phyloP scores from a whole-genome alignment of 2,113 vertebrate species.

The Odobenus rosmarus region DNA sequence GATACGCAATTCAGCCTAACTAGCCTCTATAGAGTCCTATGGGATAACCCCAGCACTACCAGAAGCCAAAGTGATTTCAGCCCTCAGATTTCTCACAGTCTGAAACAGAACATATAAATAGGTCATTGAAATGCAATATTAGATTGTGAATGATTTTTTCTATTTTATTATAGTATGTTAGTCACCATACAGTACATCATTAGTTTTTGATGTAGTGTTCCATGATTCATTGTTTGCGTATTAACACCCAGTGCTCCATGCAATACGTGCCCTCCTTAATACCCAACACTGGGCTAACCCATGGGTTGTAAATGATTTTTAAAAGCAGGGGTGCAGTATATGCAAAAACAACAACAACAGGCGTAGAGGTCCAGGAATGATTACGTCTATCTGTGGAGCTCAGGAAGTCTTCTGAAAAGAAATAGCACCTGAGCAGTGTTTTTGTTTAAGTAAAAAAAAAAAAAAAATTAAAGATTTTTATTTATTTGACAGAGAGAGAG shows the following conservation, averaged over 20 bases:
- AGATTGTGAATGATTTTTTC: neutral
- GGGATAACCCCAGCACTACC: neutral
- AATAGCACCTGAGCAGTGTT: neutral
- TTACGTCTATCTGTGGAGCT: neutral
- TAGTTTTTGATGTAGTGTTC: too few relatives aligned
- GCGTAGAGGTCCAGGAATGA: neutral
- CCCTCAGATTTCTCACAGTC: neutral
- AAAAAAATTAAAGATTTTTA: too few relatives aligned
- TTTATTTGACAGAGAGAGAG: too few relatives aligned
- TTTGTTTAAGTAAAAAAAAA: neutral
- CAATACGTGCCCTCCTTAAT: too few relatives aligned
- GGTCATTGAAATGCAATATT: neutral
- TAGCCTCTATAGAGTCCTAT: neutral
- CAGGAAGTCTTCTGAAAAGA: neutral
- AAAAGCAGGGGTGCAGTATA: neutral
- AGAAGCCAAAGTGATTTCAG: neutral
- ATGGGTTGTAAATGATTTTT: neutral
- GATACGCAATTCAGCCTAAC: neutral
- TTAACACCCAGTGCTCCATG: too few relatives aligned
- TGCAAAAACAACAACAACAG: neutral
- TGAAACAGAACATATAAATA: neutral
- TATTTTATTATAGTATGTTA: too few relatives aligned
- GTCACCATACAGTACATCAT: too few relatives aligned
- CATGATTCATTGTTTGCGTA: too few relatives aligned
- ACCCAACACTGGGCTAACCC: too few relatives aligned